Percentiles rank a stretch among this genome's conserved stretches.
phyloP scores from a whole-genome alignment of 2,113 vertebrate genomes.

The Sinocyclocheilus maitianheensis region DNA sequence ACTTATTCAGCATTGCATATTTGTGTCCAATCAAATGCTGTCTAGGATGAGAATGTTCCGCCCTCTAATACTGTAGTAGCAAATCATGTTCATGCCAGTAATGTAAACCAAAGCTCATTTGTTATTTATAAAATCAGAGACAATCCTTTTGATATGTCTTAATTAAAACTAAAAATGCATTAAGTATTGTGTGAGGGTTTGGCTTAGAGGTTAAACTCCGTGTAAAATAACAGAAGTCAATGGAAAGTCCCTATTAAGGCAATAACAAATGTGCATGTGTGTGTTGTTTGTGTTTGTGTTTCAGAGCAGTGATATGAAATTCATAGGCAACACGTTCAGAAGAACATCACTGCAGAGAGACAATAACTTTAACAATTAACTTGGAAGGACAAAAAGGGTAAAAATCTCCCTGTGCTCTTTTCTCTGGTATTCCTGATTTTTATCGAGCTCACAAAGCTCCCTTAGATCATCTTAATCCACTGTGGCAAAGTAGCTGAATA shows the following conservation, averaged over 20 bases:
- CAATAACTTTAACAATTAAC: slow-evolving; percentile 88
- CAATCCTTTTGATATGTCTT: background rate
- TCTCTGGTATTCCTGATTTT: slow-evolving; percentile 82
- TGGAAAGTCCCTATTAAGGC: background rate
- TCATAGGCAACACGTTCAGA: slow-evolving; percentile 30
- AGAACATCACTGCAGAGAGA: slow-evolving; percentile 42
- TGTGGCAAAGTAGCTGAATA: slow-evolving; percentile 95
- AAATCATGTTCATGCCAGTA: background rate
- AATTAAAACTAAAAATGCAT: background rate
- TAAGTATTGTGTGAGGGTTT: background rate
- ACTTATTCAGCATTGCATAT: background rate
- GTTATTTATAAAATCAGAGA: background rate
- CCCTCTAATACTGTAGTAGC: background rate
- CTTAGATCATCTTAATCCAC: slow-evolving; percentile 95
- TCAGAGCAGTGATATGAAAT: slow-evolving; percentile 29
- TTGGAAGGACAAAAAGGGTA: slow-evolving; percentile 91
- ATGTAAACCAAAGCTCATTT: background rate
- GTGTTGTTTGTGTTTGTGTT: slow-evolving; percentile 11
- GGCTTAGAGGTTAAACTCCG: background rate
- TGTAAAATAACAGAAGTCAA: background rate
- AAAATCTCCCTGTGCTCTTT: slow-evolving; percentile 82
- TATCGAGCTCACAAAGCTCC: slow-evolving; percentile 91
- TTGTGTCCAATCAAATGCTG: background rate
- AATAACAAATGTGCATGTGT: background rate
- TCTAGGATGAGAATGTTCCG: background rate